Conservation (phyloP, 2,888 invertebrate genomes). For the Sarcophaga carnaria region DNA sequence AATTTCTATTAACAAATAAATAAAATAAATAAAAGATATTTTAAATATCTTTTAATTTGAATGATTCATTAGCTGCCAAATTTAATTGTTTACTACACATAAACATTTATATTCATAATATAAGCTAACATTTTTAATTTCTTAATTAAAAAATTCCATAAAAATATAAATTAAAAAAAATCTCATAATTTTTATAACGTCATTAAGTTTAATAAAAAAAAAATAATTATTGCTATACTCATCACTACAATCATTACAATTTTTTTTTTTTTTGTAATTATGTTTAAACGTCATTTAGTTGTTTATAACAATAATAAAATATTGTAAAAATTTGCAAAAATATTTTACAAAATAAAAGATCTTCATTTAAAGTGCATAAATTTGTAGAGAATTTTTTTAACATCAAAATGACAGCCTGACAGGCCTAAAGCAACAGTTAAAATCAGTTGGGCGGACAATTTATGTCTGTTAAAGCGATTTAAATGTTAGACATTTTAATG, state of each 20-base stretch:
- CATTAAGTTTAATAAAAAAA: background rate
- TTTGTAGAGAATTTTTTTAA: background rate
- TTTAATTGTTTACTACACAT: background rate
- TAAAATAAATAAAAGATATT: too few species aligned
- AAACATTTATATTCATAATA: background rate
- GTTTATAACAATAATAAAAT: too few species aligned
- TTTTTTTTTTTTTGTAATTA: background rate
- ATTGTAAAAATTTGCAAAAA: too few species aligned
- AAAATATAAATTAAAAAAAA: background rate
- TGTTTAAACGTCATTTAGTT: too few species aligned
- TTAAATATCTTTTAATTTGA: too few species aligned
- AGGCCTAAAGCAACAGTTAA: background rate
- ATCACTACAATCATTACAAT: background rate
- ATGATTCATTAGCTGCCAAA: background rate
- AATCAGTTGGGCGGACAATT: slow-evolving; percentile 13
- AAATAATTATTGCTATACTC: background rate
- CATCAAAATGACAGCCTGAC: slow-evolving; percentile 12
- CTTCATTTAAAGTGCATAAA: background rate
- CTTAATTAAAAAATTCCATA: background rate
- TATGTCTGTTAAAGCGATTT: background rate
- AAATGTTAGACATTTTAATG: slow-evolving; percentile 34
- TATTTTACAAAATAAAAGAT: background rate
- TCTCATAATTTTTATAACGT: background rate
- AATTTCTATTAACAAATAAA: too few species aligned
- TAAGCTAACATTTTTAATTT: background rate